These are phyloP conservation scores for Stenodera caucasica DNA, from an alignment of 2,888 invertebrate species.

Conservation along the genomic window DNA sequence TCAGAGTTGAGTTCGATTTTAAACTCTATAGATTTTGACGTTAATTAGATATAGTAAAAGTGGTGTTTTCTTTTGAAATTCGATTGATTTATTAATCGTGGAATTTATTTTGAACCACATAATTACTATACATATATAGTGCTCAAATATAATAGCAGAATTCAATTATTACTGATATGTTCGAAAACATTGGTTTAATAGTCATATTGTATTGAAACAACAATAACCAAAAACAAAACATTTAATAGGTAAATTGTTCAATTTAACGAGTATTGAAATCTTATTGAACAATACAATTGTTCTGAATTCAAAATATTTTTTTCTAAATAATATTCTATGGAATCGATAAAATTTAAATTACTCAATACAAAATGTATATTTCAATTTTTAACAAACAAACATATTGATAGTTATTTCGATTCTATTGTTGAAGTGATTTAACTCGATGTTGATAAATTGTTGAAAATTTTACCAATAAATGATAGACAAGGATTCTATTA, in stretches of 20 bases:
- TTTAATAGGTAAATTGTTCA: background rate
- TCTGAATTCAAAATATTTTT: no score
- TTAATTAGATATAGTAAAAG: no score
- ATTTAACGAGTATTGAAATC: background rate
- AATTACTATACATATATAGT: background rate
- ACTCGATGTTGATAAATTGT: no score
- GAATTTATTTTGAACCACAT: background rate
- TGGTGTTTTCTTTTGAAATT: background rate
- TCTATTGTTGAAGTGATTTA: no score
- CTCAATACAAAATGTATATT: no score
- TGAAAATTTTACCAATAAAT: background rate
- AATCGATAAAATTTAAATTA: no score
- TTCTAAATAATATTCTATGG: no score
- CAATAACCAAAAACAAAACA: background rate
- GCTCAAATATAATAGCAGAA: background rate
- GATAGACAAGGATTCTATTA: background rate
- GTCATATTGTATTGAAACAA: slow-evolving; percentile 1
- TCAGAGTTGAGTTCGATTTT: no score
- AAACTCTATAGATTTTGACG: no score
- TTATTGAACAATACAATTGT: background rate
- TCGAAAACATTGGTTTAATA: background rate
- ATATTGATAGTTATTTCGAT: no score
- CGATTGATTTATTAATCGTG: background rate
- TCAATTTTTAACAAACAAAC: no score
- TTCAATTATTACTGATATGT: slow-evolving; percentile 4